Conservation (phyloP, 92 coral and sea anemone genomes). For the Meandrina meandrites region DNA sequence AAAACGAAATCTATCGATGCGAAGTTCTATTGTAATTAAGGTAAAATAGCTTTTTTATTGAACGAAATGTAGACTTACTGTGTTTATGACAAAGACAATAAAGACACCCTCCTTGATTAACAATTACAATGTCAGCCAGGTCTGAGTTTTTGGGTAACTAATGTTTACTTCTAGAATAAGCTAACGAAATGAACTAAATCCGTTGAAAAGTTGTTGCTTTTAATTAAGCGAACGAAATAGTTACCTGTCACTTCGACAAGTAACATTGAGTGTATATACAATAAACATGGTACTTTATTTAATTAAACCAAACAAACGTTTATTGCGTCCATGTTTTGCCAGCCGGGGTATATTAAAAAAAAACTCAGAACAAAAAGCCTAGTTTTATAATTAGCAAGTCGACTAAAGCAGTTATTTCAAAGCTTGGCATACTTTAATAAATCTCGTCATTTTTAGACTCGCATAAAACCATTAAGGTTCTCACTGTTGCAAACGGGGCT, state of each 20-base stretch:
- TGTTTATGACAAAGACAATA: not conserved
- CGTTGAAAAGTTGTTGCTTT: not conserved
- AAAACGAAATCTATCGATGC: not conserved
- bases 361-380: not conserved
- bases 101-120: not conserved
- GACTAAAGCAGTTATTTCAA: not conserved
- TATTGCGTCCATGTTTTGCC: not conserved
- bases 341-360: not conserved
- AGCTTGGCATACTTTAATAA: no score
- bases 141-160: not conserved
- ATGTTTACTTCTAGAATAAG: not conserved
- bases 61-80: not conserved
- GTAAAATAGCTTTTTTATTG: not conserved
- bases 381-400: not conserved
- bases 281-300: not conserved
- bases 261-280: not conserved
- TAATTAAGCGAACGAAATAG: not conserved
- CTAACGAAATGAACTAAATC: not conserved
- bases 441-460: not conserved
- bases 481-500: not conserved
- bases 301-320: not conserved
- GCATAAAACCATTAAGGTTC: not conserved
- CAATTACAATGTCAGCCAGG: not conserved
- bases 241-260: not conserved
- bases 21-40: not conserved